Conservation (phyloP, 2,888 invertebrate genomes). For the Drosophila birchii region DNA sequence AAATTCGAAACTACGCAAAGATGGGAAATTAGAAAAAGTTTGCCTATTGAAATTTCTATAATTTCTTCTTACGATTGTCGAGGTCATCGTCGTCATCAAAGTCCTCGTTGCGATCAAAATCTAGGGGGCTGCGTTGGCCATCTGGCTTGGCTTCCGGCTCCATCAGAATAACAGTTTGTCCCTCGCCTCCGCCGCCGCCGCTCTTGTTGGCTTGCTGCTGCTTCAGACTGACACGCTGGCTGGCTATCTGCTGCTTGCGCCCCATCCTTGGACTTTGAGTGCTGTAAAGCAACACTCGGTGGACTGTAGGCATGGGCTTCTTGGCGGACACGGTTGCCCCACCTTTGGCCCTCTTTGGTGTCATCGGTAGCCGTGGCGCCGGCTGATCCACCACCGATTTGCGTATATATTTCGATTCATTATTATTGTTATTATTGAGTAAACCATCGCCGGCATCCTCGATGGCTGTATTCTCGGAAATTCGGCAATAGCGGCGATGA, state of each 20-base stretch:
- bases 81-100: conserved; percentile 75
- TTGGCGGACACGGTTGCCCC: conserved; percentile 43
- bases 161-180: conserved; percentile 46
- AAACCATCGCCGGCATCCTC: conserved; percentile 36
- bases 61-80: conserved; percentile 72
- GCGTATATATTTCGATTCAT: conserved; percentile 20
- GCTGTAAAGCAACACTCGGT: conserved; percentile 82
- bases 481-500: conserved; percentile 65
- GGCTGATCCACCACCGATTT: conserved; percentile 37
- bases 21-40: not conserved
- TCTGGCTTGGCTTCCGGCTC: conserved; percentile 57
- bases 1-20: conserved; percentile 67
- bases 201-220: conserved; percentile 23
- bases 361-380: conserved; percentile 64
- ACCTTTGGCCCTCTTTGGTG: conserved; percentile 62
- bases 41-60: not conserved
- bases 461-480: conserved; percentile 57
- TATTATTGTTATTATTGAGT: conserved; percentile 47
- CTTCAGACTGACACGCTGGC: conserved; percentile 24
- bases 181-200: conserved; percentile 15
- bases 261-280: conserved; percentile 80
- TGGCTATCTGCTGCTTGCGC: conserved; percentile 65
- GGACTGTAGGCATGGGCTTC: conserved; percentile 75
- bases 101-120: conserved; percentile 50
- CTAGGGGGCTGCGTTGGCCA: conserved; percentile 26